A percentile compares a stretch with the other conserved stretches of the same genome.
These are phyloP conservation scores for Phaonia tiefii DNA, from an alignment of 2,888 invertebrate species.

Conservation along the genomic window DNA sequence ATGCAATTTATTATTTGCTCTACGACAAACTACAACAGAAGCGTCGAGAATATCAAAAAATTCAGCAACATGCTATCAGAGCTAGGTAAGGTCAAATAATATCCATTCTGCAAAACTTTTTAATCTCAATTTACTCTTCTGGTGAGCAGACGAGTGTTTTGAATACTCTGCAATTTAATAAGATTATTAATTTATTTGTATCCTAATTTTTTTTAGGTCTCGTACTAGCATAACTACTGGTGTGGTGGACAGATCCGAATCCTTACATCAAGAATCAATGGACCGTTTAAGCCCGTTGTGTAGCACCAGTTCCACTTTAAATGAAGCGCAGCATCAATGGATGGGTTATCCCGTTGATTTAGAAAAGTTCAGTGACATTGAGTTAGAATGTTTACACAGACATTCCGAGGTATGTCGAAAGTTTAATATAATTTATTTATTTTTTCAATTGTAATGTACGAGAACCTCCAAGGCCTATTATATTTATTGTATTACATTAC, in stretches of 20 bases:
- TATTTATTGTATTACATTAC: no score
- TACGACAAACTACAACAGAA: slow-evolving; percentile 88
- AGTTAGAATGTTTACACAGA: slow-evolving; percentile 77
- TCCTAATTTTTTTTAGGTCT: slow-evolving; percentile 71
- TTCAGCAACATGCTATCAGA: slow-evolving; percentile 79
- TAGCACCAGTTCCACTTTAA: slow-evolving; percentile 73
- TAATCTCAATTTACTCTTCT: no score
- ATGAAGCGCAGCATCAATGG: slow-evolving; percentile 75
- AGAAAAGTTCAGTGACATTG: slow-evolving; percentile 79
- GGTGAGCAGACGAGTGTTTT: no score
- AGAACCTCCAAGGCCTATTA: no score
- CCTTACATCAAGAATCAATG: slow-evolving; percentile 78
- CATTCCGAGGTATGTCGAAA: slow-evolving; percentile 74
- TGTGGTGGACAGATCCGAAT: slow-evolving; percentile 82
- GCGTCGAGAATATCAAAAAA: slow-evolving; percentile 79
- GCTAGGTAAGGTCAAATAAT: slow-evolving; percentile 77
- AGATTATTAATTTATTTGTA: neutral
- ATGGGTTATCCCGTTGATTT: slow-evolving; percentile 78
- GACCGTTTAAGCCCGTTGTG: slow-evolving; percentile 80
- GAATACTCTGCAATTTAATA: no score
- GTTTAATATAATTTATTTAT: no score
- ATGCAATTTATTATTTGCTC: slow-evolving; percentile 95
- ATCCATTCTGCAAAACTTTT: no score
- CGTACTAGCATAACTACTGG: slow-evolving; percentile 85
- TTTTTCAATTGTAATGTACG: no score